phyloP scores from a whole-genome alignment of 2,113 vertebrate species.

The Nothoprocta perdicaria region DNA sequence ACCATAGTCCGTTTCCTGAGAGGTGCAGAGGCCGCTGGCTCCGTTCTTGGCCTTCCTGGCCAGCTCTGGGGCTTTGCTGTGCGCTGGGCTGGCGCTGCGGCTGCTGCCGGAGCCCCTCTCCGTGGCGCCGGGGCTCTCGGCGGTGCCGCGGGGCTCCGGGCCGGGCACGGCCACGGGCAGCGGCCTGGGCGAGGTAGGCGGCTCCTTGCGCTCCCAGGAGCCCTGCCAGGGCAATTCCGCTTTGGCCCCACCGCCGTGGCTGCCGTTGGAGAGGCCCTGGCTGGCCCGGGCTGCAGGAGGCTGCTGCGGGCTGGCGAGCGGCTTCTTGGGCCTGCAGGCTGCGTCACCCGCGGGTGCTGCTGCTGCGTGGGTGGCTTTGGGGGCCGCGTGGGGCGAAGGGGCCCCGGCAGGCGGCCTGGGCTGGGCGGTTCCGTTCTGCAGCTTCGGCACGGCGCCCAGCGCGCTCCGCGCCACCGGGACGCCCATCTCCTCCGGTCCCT shows the following conservation, averaged over 20 bases:
- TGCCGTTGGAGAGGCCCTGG: slow-evolving; percentile 48
- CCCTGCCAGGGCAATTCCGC: slow-evolving; percentile 65
- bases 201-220: slow-evolving; percentile 71
- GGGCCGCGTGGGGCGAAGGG: slow-evolving; percentile 65
- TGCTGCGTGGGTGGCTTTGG: slow-evolving; percentile 49
- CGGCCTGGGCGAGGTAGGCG: slow-evolving; percentile 84
- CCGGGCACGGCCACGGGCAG: slow-evolving; percentile 71
- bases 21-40: slow-evolving; percentile 36
- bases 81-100: background rate
- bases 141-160: slow-evolving; percentile 7
- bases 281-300: background rate
- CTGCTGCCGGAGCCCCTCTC: background rate
- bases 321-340: slow-evolving; percentile 84
- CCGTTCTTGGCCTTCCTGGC: slow-evolving; percentile 55
- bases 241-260: background rate
- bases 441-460: background rate
- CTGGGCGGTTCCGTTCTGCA: slow-evolving; percentile 13
- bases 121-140: rapidly evolving
- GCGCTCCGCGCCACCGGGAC: slow-evolving; percentile 66
- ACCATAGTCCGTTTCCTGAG: slow-evolving; percentile 67
- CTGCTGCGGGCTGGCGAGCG: slow-evolving; percentile 53
- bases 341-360: slow-evolving; percentile 72
- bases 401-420: slow-evolving; percentile 13
- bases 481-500: slow-evolving; percentile 80
- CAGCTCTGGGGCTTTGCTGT: background rate